Conservation (phyloP, 2,113 vertebrate species). For the Leucoraja erinaceus region DNA sequence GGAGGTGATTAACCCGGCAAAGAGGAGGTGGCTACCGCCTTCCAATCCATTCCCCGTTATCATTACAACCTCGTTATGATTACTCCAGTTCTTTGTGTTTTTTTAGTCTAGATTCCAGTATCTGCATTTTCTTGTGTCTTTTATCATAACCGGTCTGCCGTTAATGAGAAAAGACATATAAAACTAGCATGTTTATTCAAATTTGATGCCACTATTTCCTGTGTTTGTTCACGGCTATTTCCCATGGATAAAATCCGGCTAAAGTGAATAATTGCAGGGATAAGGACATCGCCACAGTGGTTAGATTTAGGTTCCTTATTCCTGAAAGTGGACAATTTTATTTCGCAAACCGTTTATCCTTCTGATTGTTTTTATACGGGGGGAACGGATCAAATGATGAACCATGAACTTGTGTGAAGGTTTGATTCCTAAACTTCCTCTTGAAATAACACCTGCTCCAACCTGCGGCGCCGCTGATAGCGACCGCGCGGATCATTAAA, state of each 20-base stretch:
- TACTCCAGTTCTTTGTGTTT: too few relatives aligned
- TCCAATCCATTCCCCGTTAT: neutral
- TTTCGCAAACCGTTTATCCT: neutral
- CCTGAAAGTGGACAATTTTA: neutral
- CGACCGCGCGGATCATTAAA: neutral
- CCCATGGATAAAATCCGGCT: neutral
- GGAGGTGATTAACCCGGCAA: neutral
- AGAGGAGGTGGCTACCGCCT: neutral
- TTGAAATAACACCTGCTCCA: neutral
- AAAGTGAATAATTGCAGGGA: too few relatives aligned
- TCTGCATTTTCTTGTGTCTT: too few relatives aligned
- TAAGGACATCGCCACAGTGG: too few relatives aligned
- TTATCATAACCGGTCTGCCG: neutral
- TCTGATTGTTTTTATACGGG: neutral
- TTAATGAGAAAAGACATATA: neutral
- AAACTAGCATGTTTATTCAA: neutral
- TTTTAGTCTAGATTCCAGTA: too few relatives aligned
- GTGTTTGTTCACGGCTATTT: neutral
- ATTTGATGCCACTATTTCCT: neutral
- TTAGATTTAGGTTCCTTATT: neutral
- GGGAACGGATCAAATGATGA: neutral
- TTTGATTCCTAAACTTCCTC: neutral
- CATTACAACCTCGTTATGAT: neutral
- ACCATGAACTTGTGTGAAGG: neutral
- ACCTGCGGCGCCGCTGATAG: neutral